Evolutionary conservation across 2,888 invertebrate species (phyloP), one percentile per base, ranked within the genome.

Genomic region (Drosophila leonis): DNA sequence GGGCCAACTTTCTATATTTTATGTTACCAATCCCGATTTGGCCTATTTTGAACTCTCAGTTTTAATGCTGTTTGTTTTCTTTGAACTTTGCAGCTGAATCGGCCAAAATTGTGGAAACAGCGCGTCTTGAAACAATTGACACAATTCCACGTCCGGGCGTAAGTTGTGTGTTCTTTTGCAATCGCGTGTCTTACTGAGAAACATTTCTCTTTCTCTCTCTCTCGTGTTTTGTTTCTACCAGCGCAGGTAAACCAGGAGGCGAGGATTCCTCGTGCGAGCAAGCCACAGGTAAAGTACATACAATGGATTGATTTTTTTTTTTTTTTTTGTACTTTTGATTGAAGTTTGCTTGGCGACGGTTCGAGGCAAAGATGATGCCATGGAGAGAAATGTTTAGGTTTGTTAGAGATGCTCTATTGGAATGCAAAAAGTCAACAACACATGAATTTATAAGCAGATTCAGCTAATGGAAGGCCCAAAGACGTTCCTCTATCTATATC

Each of bases 1-100:
- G 69, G 60, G 61, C 35, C 70, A 69, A 57, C 61, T 68, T 61
- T 57, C 55, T 63, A 42, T 65, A 31, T 64, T 68, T 46, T 62
- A 49, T 55, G 41, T 56, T 9, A 7, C 56, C 27, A 20, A n/a
- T 42, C 18, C 56, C 39, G 12, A 13, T 27, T 39, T 29, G 55
- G 29, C 24, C 39, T 31, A 46, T 31, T 15, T 52, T 2, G 5
- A 54, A 37, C 9, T 10, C 42, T 20, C 18, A 57, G 49, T 27
- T 75, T 72, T 80, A 87, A 80, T 73, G 52, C 51, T 70, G 41
- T 65, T 63, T 70, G 63, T 89, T 89, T 79, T 89, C 67, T 84
- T 66, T 83, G 76, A 87, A 83, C 49, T 83, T 49, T 84, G 55
- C 84, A 84, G 84, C 83, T 48, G 37, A 71, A 56, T 60, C 61